These are phyloP conservation scores for Thymelicus acteon DNA, from an alignment of 2,888 invertebrate genomes.

Conservation along the genomic window DNA sequence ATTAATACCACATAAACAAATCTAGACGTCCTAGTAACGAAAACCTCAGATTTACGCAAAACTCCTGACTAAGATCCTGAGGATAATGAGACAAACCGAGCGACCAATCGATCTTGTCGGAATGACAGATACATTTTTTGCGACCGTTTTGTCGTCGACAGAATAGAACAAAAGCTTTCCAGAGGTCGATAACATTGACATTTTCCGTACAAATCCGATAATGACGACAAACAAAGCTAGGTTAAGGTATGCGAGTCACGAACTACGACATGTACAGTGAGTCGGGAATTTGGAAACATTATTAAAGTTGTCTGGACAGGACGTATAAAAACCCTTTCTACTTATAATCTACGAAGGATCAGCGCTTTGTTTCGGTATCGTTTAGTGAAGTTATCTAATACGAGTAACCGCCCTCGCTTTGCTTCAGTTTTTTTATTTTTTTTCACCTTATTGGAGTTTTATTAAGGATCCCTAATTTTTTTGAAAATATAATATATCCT, in stretches of 20 bases:
- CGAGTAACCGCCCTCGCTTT: too few species aligned
- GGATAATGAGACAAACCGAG: slow-evolving; percentile 7
- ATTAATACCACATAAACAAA: too few species aligned
- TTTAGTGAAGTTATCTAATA: too few species aligned
- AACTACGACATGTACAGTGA: slow-evolving; percentile 9
- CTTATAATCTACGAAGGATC: background rate
- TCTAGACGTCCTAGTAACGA: too few species aligned
- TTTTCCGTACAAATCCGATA: slow-evolving; percentile 27
- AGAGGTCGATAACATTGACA: slow-evolving; percentile 30
- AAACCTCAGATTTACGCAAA: too few species aligned
- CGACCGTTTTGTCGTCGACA: background rate
- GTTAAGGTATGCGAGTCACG: slow-evolving; percentile 21
- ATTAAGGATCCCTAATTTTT: too few species aligned
- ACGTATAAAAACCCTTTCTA: background rate
- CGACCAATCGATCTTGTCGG: slow-evolving; percentile 12
- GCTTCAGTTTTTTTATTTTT: too few species aligned
- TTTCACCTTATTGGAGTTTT: too few species aligned
- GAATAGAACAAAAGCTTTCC: slow-evolving; percentile 19
- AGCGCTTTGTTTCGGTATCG: background rate
- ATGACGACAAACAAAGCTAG: slow-evolving; percentile 11
- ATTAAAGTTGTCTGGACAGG: background rate
- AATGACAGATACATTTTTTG: slow-evolving; percentile 21
- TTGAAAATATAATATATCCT: too few species aligned
- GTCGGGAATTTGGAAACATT: slow-evolving; percentile 5
- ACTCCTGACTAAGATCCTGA: background rate